Conservation (phyloP, 2,113 vertebrate species). For the Salvator merianae region DNA sequence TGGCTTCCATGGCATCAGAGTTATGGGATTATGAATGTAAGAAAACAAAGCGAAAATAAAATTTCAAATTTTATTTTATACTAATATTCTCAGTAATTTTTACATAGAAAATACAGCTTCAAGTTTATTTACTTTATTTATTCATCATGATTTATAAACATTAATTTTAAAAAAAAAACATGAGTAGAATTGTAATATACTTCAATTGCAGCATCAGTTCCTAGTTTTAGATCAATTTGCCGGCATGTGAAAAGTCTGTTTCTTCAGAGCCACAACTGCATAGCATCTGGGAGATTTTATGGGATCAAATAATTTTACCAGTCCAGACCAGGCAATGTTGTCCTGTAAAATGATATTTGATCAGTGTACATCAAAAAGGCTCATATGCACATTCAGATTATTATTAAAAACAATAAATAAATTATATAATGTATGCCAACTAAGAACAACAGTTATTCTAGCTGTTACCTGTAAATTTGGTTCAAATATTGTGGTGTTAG, state of each 20-base stretch:
- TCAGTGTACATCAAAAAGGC: conserved; percentile 50
- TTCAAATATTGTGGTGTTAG: background rate
- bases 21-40: no score
- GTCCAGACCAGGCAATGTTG: conserved; percentile 79
- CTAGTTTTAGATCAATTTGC: conserved; percentile 38
- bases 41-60: conserved; percentile 17
- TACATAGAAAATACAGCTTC: conserved; percentile 25
- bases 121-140: conserved; percentile 18
- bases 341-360: conserved; percentile 77
- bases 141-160: conserved; percentile 32
- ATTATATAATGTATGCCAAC: conserved; percentile 41
- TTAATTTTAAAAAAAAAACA: conserved; percentile 26
- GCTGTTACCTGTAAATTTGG: background rate
- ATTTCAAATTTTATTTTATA: conserved; percentile 28
- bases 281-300: conserved; percentile 95
- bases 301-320: conserved; percentile 95
- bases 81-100: conserved; percentile 41
- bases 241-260: conserved; percentile 52
- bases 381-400: background rate
- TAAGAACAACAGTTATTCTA: conserved; percentile 29
- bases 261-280: conserved; percentile 88
- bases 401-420: background rate
- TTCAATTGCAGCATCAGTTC: conserved; percentile 28
- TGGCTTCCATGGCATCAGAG: no score
- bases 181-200: background rate